Conservation (phyloP, 2,797 vertebrate species). For the Crax fasciolata region DNA sequence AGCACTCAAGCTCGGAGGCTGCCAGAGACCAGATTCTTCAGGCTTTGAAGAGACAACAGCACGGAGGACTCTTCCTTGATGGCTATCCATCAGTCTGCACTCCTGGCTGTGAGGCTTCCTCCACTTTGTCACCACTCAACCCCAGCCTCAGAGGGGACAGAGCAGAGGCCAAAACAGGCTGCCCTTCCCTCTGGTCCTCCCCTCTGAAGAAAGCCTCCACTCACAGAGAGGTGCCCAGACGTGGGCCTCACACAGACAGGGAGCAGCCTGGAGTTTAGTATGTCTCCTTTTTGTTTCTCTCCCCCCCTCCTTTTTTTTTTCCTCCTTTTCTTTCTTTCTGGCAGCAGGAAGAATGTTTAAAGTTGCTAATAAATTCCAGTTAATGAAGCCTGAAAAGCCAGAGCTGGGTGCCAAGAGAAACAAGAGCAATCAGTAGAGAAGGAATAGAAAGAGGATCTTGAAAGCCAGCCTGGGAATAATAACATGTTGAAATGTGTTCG, state of each 20-base stretch:
- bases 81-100: no score
- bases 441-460: constrained; percentile 76
- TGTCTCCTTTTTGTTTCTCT: constrained; percentile 42
- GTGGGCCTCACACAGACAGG: constrained; percentile 61
- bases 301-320: background rate
- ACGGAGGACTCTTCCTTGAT: rapidly evolving
- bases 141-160: background rate
- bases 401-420: constrained; percentile 72
- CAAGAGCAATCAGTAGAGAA: constrained; percentile 72
- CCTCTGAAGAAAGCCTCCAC: background rate
- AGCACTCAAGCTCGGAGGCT: background rate
- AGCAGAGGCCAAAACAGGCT: background rate
- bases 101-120: background rate
- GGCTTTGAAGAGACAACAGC: background rate
- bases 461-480: constrained; percentile 68
- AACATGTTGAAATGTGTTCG: constrained; percentile 75
- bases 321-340: constrained; percentile 27
- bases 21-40: background rate
- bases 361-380: constrained; percentile 77
- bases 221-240: background rate
- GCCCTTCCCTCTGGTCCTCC: background rate
- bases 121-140: background rate
- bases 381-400: constrained; percentile 78
- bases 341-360: constrained; percentile 69
- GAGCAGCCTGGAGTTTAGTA: constrained; percentile 18